Evolutionary conservation across 2,797 vertebrate species (phyloP), one percentile per base, ranked within the genome.

Genomic region (Platyrinchus mystaceus): DNA sequence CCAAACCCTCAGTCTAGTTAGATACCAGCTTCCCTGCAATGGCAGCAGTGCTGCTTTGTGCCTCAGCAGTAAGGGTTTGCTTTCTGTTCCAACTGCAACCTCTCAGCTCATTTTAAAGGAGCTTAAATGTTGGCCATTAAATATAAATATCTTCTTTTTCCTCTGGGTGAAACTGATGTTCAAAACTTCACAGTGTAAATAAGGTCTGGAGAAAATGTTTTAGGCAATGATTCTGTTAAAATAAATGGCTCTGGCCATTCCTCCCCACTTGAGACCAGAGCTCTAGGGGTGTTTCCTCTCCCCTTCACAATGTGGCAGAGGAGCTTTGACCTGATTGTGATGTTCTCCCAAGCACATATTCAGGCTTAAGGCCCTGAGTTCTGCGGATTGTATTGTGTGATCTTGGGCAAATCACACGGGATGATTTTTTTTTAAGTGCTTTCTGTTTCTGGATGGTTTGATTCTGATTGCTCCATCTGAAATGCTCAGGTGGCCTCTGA

Each of bases 61-160:
- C 71, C 49, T 73, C 85, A 52, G 64, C 49, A 89, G 70, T 78
- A 58, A 59, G 69, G 52, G 47, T 78, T 91, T 88, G 88, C 70
- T 47, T 78, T 91, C 41, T 73, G 47, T 84, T 96, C 74, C 85
- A 81, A 84, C 32, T 94, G 56, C 55, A 94, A 47, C 60, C 43
- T 91, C 94, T 76, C 92, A 67, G 77, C 63, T 93, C 52, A 27
- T 87, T 97, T 91, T 94, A 92, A 93, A 94, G 73, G 71, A 93
- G 83, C 78, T 87, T 96, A 94, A 96, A 96, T 70, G 74, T n/a
- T 92, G 74, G 50, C 77, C 84, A 95, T 96, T 91, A 96, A 96
- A 95, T 96, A 96, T 95, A 91, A 95, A 96, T 93, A 86, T 55
- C 69, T 96, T 87, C 50, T 86, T 95, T 96, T 91, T 95, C 91